A percentile compares a stretch with the other conserved stretches of the same genome.
Conservation (phyloP, 2,113 vertebrate species). For the Calidris pygmaea region DNA sequence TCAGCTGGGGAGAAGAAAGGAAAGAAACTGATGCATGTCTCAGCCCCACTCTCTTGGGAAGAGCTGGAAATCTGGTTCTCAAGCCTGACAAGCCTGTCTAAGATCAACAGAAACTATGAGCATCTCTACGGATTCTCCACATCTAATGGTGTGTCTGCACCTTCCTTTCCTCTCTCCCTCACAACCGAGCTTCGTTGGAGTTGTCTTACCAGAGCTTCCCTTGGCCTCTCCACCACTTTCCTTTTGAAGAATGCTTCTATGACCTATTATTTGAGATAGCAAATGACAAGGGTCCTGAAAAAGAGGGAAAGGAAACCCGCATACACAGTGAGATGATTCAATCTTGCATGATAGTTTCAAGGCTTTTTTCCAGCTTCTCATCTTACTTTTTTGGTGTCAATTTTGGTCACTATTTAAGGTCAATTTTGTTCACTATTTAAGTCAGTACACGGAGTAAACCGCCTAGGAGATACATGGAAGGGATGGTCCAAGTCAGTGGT, state of each 20-base stretch:
- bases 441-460: not conserved
- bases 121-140: not conserved
- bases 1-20: not conserved
- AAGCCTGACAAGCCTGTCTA: not conserved
- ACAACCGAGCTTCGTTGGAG: not conserved
- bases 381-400: not conserved
- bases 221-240: not conserved
- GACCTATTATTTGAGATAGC: not conserved
- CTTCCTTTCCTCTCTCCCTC: not conserved
- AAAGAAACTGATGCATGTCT: not conserved
- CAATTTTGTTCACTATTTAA: not conserved
- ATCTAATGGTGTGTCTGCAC: not conserved
- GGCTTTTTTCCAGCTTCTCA: not conserved
- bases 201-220: not conserved
- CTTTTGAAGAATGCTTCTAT: not conserved
- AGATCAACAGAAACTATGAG: not conserved
- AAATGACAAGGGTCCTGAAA: not conserved
- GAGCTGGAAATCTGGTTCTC: not conserved
- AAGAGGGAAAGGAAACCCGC: not conserved
- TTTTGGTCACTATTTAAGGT: not conserved
- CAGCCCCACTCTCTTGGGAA: not conserved
- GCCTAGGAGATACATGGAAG: not conserved
- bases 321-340: not conserved
- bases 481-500: not conserved
- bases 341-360: not conserved